phyloP scores from a whole-genome alignment of 2,113 vertebrate species.

The Nanorana parkeri region DNA sequence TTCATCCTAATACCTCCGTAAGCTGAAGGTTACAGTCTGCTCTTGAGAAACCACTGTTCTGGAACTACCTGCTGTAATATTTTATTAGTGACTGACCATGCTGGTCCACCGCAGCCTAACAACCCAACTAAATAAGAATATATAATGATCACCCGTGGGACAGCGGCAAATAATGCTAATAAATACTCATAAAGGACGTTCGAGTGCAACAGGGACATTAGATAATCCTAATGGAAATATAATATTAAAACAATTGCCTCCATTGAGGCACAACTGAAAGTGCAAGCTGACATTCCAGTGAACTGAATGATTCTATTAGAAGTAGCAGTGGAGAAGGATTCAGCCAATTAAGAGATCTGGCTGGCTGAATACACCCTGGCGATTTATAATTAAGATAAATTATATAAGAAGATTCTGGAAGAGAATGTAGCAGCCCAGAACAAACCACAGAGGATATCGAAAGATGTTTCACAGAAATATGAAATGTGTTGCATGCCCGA shows the following conservation, averaged over 20 bases:
- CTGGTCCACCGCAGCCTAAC: neutral
- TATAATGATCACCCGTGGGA: neutral
- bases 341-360: conserved; percentile 40
- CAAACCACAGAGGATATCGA: conserved; percentile 14
- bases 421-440: neutral
- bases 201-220: conserved; percentile 7
- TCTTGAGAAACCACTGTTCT: conserved; percentile 18
- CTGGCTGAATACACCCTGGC: conserved; percentile 44
- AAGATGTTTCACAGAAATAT: neutral
- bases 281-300: conserved; percentile 21
- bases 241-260: conserved; percentile 41
- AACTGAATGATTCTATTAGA: conserved; percentile 48
- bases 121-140: conserved; percentile 25
- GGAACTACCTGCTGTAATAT: neutral
- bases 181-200: neutral
- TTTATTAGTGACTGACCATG: conserved; percentile 2
- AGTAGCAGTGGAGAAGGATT: conserved; percentile 31
- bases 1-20: neutral
- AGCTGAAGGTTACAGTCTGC: conserved; percentile 30
- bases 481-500: neutral
- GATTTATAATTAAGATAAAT: conserved; percentile 54
- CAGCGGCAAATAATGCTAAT: conserved; percentile 25
- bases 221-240: neutral
- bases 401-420: conserved; percentile 26
- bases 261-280: conserved; percentile 11